These are phyloP conservation scores for Drepana arcuata DNA, from an alignment of 1,140 invertebrate species.

Conservation along the genomic window DNA sequence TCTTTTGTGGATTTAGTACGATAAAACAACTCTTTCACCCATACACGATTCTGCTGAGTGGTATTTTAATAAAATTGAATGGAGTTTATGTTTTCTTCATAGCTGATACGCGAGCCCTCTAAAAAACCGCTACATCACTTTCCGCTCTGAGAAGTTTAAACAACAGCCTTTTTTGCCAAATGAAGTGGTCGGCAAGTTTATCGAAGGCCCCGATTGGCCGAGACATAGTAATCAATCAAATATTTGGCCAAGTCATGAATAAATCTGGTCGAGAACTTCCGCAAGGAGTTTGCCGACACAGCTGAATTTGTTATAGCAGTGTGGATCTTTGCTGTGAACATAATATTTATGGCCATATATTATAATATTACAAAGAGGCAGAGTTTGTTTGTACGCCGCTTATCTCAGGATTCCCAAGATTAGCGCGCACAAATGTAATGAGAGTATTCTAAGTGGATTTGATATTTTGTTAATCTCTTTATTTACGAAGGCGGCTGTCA, in stretches of 20 bases:
- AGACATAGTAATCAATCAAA: slow-evolving; percentile 58
- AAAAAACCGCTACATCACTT: slow-evolving; percentile 40
- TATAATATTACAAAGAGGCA: too few relatives aligned
- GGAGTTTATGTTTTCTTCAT: slow-evolving; percentile 18
- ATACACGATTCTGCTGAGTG: slow-evolving; percentile 8
- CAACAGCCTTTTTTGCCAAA: slow-evolving; percentile 43
- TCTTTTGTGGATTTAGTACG: slow-evolving; percentile 11
- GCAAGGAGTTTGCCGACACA: slow-evolving; percentile 16
- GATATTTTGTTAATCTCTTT: too few relatives aligned
- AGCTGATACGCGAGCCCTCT: slow-evolving; percentile 9
- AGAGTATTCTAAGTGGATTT: too few relatives aligned
- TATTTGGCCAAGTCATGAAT: slow-evolving; percentile 55
- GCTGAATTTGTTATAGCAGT: too few relatives aligned
- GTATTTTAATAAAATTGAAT: slow-evolving; percentile 29
- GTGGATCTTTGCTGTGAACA: too few relatives aligned
- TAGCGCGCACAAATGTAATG: too few relatives aligned
- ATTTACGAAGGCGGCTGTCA: too few relatives aligned
- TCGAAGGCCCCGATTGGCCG: slow-evolving; percentile 36
- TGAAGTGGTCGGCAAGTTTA: slow-evolving; percentile 51
- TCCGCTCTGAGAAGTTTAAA: slow-evolving; percentile 30
- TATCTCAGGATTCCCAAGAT: too few relatives aligned
- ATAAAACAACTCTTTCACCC: slow-evolving; percentile 22
- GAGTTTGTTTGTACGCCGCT: too few relatives aligned
- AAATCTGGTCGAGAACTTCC: slow-evolving; percentile 31
- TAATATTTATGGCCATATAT: too few relatives aligned